Evolutionary conservation across 1,140 invertebrate genomes (phyloP).

Genomic region (Drosophila pseudoananassae): DNA sequence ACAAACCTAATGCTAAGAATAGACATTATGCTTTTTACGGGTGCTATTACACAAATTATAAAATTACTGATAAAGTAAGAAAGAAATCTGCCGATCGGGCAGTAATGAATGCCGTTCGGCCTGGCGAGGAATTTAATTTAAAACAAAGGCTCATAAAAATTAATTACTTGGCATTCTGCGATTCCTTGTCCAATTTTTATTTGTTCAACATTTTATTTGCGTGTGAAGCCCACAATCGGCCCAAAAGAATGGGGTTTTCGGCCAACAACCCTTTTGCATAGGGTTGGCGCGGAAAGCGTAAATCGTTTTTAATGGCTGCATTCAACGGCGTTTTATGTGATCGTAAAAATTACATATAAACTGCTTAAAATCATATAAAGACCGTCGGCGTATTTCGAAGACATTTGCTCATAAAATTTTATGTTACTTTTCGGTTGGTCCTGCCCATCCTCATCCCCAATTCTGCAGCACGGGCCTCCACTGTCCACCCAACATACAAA

Average conservation of each 20-base stretch:
- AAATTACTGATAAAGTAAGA: background rate
- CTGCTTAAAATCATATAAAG: constrained; percentile 82
- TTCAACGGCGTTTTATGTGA: constrained; percentile 79
- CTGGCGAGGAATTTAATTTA: constrained; percentile 50
- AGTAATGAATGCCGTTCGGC: constrained; percentile 41
- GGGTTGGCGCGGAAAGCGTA: constrained; percentile 67
- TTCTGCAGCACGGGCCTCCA: constrained; percentile 15
- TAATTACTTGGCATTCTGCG: constrained; percentile 66
- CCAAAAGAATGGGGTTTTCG: background rate
- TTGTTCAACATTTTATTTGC: constrained; percentile 58
- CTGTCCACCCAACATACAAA: constrained; percentile 27
- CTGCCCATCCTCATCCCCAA: constrained; percentile 21
- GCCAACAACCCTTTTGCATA: constrained; percentile 17
- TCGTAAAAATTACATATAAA: constrained; percentile 81
- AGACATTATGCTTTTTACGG: too few species aligned
- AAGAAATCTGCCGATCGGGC: background rate
- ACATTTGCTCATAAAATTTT: constrained; percentile 74
- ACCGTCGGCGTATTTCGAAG: constrained; percentile 63
- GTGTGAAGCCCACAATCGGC: constrained; percentile 1
- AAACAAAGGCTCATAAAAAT: constrained; percentile 65
- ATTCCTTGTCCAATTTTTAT: constrained; percentile 35
- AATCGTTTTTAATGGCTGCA: constrained; percentile 82
- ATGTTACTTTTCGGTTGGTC: constrained; percentile 58
- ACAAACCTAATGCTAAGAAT: too few species aligned
- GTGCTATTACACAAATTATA: background rate